phyloP scores from a whole-genome alignment of 2,888 invertebrate species.

The Ditula angustiorana region DNA sequence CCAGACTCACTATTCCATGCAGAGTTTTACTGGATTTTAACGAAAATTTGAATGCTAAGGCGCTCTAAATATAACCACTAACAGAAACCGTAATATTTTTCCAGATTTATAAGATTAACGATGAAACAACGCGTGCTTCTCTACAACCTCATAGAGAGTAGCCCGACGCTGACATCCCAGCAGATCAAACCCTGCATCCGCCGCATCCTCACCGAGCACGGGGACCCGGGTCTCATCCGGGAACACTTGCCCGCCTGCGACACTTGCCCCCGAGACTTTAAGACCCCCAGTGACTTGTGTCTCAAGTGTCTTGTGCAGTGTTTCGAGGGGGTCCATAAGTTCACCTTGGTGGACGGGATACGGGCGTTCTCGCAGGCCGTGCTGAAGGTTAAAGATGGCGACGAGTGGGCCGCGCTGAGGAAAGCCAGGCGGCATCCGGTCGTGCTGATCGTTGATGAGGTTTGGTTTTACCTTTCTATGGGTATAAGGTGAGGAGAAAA shows the following conservation, averaged over 20 bases:
- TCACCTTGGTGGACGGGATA: slow-evolving; percentile 71
- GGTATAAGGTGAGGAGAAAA: no score
- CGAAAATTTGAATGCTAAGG: no score
- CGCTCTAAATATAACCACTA: no score
- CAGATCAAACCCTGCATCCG: slow-evolving; percentile 72
- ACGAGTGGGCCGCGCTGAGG: slow-evolving; percentile 68
- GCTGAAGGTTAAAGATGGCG: slow-evolving; percentile 64
- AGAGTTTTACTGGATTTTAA: no score
- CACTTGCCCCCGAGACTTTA: slow-evolving; percentile 63
- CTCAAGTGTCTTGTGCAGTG: slow-evolving; percentile 68
- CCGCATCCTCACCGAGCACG: slow-evolving; percentile 71
- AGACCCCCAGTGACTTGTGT: slow-evolving; percentile 63
- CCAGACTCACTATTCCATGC: no score
- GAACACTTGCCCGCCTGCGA: slow-evolving; percentile 56
- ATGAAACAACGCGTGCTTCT: slow-evolving; percentile 70
- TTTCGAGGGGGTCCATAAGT: slow-evolving; percentile 68
- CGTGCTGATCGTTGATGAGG: slow-evolving; percentile 89
- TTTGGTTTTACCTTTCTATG: slow-evolving; percentile 51
- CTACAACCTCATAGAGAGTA: slow-evolving; percentile 72
- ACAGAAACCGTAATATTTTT: no score
- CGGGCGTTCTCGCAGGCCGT: slow-evolving; percentile 72
- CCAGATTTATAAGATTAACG: slow-evolving; percentile 68
- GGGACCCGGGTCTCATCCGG: slow-evolving; percentile 62
- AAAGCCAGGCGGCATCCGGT: slow-evolving; percentile 85
- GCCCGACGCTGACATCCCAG: slow-evolving; percentile 60